A percentile compares a stretch with the other conserved stretches of the same genome.
These are phyloP conservation scores for Vulpes lagopus DNA, from an alignment of 2,113 vertebrate species.

Conservation along the genomic window DNA sequence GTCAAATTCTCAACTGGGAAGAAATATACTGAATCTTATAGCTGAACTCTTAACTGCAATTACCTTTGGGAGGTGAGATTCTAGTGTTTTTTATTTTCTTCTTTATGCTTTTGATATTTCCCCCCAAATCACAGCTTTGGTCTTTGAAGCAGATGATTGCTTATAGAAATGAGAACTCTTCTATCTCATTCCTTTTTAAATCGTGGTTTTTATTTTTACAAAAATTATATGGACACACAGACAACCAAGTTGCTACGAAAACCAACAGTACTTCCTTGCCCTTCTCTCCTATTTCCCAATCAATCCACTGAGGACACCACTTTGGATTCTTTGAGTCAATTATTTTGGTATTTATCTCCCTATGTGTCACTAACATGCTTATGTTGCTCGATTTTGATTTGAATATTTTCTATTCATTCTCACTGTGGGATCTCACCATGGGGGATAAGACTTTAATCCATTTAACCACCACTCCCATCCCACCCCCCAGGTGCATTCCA, in stretches of 20 bases:
- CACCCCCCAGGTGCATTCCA: not conserved
- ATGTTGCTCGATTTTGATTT: not conserved
- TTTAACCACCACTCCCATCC: not conserved
- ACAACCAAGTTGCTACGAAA: not conserved
- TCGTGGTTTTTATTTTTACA: not conserved
- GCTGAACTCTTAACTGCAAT: slow-evolving; percentile 3
- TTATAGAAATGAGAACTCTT: not conserved
- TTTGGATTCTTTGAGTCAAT: not conserved
- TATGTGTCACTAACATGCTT: not conserved
- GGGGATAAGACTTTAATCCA: not conserved
- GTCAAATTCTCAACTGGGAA: not conserved
- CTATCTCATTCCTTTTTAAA: not conserved
- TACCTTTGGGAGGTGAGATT: not conserved
- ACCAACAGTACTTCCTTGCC: not conserved
- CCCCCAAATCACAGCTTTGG: not conserved
- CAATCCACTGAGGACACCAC: not conserved
- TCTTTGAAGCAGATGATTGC: not conserved
- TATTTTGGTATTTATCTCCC: not conserved
- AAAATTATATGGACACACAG: not conserved
- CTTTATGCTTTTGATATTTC: not conserved
- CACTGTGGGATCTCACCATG: not conserved
- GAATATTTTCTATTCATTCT: not conserved
- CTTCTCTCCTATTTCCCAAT: not conserved
- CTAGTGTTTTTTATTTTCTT: not conserved
- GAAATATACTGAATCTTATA: not conserved